Base-by-base conservation (phyloP, 2,113 vertebrate genomes). In the Chloropsis cyanopogon region DNA sequence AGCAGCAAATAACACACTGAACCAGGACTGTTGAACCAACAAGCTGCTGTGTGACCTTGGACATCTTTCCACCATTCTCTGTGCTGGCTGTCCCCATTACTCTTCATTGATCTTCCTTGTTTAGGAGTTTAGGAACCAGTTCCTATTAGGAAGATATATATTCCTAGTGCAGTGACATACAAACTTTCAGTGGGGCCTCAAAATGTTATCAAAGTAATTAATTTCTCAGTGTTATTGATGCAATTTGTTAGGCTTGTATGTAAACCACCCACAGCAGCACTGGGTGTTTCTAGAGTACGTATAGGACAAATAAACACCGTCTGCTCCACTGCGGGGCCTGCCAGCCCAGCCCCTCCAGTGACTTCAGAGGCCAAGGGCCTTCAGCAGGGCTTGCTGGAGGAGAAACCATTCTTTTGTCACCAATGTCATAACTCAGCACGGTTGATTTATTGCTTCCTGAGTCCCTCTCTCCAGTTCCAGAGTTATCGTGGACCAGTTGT, bases 401-500 rank as follows among this genome's bases (percentile, higher is more conserved):
- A 95, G 96, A 95, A 94, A 76, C 90, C 47, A 25, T 79, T 91
- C 64, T 88, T 96, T 93, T 96, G 96, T 95, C 94, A 90, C 92
- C 54, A 2, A 78, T 96, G 96, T 97, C 96, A 96, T 96, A 97
- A 95, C 92, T 93, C 79, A 91, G 83, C 46, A 28, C 3, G 0
- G 65, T 86, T 97, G 96, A 97, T 97, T 96, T 92, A 97, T 97
- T 86, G 94, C 94, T 96, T 96, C 95, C 95, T 91, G 96, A 84
- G 82, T 59, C 72, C 61, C 73, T 63, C 72, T 92, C 88, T 75
- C 50, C 80, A 64, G 82, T 61, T 68, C 60, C 91, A 82, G 78
- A 18, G 89, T 83, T 96, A 57, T 53, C 59, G 0, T 71, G 61
- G 83, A 56, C 93, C 61, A 44, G 80, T 39, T n/a, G 42, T 75